Evolutionary conservation across 92 coral and sea anemone species (phyloP).

Genomic region (Bergia puertoricense): DNA sequence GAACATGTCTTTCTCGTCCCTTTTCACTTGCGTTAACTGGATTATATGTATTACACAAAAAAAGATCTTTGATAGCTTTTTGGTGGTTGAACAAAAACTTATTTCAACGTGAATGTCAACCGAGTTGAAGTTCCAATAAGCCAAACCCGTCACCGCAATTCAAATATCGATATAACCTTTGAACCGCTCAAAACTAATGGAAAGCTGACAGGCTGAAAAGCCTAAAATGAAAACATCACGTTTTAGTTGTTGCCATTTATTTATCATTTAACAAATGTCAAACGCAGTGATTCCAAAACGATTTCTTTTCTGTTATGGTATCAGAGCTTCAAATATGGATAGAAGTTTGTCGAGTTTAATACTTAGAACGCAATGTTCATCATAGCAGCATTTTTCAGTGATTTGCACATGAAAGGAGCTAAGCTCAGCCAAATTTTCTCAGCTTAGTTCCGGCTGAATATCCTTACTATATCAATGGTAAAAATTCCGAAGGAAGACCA

Average conservation of each 20-base stretch:
- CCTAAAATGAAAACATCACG: constrained; percentile 20
- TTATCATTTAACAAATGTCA: too few species aligned
- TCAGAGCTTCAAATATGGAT: background rate
- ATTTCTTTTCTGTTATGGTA: background rate
- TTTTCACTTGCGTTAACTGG: background rate
- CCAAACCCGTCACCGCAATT: constrained; percentile 22
- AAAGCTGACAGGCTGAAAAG: background rate
- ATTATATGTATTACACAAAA: background rate
- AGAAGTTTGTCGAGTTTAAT: too few species aligned
- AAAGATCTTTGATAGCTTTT: background rate
- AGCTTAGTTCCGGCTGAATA: background rate
- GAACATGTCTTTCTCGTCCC: background rate
- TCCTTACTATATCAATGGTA: background rate
- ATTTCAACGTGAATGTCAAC: background rate
- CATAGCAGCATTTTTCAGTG: background rate
- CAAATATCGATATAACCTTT: constrained; percentile 22
- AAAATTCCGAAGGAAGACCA: background rate
- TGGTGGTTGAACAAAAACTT: background rate
- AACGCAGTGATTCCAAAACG: too few species aligned
- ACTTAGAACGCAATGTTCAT: background rate
- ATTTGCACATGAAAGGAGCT: constrained; percentile 1
- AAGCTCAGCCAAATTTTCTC: background rate
- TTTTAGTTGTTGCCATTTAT: background rate
- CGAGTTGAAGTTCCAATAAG: background rate
- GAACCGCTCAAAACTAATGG: constrained; percentile 26